Percentiles rank a stretch among this genome's conserved stretches.
These are phyloP conservation scores for Sparidentex hasta DNA, from an alignment of 2,797 vertebrate species.

Conservation along the genomic window DNA sequence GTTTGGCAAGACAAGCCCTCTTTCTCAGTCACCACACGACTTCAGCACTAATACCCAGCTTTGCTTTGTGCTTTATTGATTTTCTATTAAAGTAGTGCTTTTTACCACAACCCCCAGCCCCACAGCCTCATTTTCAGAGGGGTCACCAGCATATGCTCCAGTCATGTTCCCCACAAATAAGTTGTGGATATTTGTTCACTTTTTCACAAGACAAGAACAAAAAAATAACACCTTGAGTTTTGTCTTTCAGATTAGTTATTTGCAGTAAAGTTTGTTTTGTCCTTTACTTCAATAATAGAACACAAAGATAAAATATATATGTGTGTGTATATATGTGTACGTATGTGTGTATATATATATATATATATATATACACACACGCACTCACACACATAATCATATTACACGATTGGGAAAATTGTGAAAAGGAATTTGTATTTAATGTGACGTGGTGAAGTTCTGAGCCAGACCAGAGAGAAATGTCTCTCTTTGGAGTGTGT, in stretches of 20 bases:
- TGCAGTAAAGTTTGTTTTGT: conserved; percentile 12
- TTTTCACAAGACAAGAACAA: conserved; percentile 2
- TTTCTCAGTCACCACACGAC: conserved; percentile 61
- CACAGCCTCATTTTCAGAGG: conserved; percentile 35
- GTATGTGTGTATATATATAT: no score
- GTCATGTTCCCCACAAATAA: conserved; percentile 16
- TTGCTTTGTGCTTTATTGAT: conserved; percentile 67
- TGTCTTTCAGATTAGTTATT: background rate
- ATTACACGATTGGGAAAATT: conserved; percentile 1
- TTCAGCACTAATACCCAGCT: conserved; percentile 53
- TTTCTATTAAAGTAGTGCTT: conserved; percentile 55
- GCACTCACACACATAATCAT: background rate
- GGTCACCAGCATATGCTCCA: conserved; percentile 18
- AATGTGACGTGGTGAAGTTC: background rate
- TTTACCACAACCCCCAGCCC: conserved; percentile 22
- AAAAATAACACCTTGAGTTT: background rate
- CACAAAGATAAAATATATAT: background rate
- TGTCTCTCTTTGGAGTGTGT: background rate
- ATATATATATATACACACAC: no score
- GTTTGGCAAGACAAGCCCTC: conserved; percentile 48
- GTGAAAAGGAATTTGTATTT: background rate
- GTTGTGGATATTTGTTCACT: conserved; percentile 2
- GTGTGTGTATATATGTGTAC: no score
- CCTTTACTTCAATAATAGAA: background rate
- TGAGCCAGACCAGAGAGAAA: background rate